phyloP scores from a whole-genome alignment of 2,113 vertebrate genomes.

The Pardalotus punctatus region DNA sequence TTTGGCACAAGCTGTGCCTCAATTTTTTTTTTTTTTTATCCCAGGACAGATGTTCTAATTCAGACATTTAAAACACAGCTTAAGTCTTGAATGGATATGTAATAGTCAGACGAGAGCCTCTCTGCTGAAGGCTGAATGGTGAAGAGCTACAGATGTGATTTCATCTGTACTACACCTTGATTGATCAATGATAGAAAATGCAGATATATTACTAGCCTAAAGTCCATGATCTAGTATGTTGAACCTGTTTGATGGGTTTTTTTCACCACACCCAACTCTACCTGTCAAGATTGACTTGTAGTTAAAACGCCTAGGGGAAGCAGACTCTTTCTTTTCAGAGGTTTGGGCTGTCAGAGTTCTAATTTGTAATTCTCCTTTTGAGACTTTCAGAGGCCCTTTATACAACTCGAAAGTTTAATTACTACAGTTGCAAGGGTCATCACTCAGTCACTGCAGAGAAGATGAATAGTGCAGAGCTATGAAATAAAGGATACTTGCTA shows the following conservation, averaged over 20 bases:
- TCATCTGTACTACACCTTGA: background rate
- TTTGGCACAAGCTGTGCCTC: background rate
- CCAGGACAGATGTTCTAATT: background rate
- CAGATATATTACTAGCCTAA: background rate
- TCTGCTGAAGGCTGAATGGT: background rate
- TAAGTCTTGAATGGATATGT: background rate
- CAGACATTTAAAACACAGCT: background rate
- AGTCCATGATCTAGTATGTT: background rate
- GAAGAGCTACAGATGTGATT: background rate
- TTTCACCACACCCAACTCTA: background rate
- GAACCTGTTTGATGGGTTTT: background rate
- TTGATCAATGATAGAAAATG: background rate
- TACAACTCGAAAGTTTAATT: conserved; percentile 51
- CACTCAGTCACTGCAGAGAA: conserved; percentile 5
- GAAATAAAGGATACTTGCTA: conserved; percentile 36
- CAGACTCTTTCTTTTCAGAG: background rate
- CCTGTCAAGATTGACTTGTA: background rate
- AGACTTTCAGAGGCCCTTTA: conserved; percentile 26
- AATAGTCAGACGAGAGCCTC: background rate
- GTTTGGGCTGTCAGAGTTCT: background rate
- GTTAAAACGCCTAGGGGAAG: background rate
- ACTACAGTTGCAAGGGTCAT: conserved; percentile 14
- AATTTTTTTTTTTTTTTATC: background rate
- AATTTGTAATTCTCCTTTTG: conserved; percentile 36
- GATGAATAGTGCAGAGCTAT: background rate